A percentile compares a stretch with the other conserved stretches of the same genome.
phyloP scores from a whole-genome alignment of 2,113 vertebrate species.

The Notechis scutatus region DNA sequence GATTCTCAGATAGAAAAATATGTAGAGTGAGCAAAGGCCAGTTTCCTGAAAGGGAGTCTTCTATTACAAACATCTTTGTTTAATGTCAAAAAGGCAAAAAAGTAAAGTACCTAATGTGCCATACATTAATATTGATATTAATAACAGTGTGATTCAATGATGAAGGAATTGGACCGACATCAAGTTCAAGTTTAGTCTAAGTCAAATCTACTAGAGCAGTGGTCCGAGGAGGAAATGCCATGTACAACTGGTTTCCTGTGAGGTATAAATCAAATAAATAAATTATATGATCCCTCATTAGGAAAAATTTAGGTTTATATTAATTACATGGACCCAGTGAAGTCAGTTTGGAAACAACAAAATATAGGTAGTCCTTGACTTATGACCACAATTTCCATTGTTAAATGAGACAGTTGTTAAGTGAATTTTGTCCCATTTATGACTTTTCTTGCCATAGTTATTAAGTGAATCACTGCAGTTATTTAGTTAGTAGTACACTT shows the following conservation, averaged over 20 bases:
- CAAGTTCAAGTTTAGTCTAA: not conserved
- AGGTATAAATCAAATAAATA: not conserved
- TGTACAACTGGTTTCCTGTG: not conserved
- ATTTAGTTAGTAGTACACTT: not conserved
- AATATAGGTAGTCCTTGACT: not conserved
- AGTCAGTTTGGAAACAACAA: not conserved
- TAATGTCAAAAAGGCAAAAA: not conserved
- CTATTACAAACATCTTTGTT: not conserved
- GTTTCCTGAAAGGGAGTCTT: conserved; percentile 4
- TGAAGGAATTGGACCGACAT: not conserved
- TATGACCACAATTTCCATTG: not conserved
- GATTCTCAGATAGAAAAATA: not conserved
- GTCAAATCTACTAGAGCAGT: not conserved
- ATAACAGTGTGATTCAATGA: not conserved
- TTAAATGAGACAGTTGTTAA: not conserved
- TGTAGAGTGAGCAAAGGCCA: conserved; percentile 38
- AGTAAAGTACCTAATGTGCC: not conserved
- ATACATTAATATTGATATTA: not conserved
- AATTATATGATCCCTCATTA: not conserved
- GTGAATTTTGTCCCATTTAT: not conserved
- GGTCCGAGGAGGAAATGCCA: not conserved
- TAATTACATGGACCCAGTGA: not conserved
- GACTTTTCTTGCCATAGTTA: not conserved
- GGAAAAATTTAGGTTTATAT: not conserved
- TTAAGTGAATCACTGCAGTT: not conserved